Evolutionary conservation across 2,113 vertebrate genomes (phyloP).

Genomic region (Anser cygnoides): DNA sequence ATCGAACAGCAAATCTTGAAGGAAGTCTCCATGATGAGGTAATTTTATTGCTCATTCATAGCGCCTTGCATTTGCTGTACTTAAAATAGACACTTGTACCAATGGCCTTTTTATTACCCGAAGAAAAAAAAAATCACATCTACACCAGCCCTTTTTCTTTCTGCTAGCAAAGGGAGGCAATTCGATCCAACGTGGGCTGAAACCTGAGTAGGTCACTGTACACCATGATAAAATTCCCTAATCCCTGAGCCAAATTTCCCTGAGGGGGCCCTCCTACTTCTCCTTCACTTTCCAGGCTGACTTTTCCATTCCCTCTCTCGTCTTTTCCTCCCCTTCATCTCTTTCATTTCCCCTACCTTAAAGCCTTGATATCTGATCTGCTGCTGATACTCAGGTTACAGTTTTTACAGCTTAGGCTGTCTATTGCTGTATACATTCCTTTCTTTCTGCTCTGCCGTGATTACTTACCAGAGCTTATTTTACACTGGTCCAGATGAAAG

Average conservation of each 20-base stretch:
- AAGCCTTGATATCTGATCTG: conserved; percentile 98
- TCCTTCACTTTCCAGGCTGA: conserved; percentile 88
- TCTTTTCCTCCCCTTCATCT: conserved; percentile 80
- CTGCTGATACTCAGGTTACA: conserved; percentile 90
- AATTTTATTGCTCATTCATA: conserved; percentile 75
- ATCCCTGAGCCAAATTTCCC: conserved; percentile 96
- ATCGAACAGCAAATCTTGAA: conserved; percentile 67
- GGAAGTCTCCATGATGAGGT: conserved; percentile 69
- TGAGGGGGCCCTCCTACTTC: conserved; percentile 86
- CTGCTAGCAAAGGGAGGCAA: conserved; percentile 89
- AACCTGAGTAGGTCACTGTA: conserved; percentile 98
- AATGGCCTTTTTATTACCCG: conserved; percentile 82
- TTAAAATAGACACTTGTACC: conserved; percentile 81
- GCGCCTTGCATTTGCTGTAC: conserved; percentile 72
- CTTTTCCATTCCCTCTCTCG: conserved; percentile 88
- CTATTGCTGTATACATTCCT: conserved; percentile 99
- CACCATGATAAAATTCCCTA: conserved; percentile 99
- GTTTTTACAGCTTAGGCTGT: conserved; percentile 99
- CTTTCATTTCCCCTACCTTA: conserved; percentile 97
- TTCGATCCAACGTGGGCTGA: conserved; percentile 86
- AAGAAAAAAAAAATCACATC: conserved; percentile 73
- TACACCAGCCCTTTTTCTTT: conserved; percentile 85
- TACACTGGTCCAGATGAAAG: conserved; percentile 96
- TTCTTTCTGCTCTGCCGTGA: conserved; percentile 91
- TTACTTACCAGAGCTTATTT: conserved; percentile 97